These are phyloP conservation scores for Nycticorax nycticorax DNA, from an alignment of 2,113 vertebrate species.

Conservation along the genomic window DNA sequence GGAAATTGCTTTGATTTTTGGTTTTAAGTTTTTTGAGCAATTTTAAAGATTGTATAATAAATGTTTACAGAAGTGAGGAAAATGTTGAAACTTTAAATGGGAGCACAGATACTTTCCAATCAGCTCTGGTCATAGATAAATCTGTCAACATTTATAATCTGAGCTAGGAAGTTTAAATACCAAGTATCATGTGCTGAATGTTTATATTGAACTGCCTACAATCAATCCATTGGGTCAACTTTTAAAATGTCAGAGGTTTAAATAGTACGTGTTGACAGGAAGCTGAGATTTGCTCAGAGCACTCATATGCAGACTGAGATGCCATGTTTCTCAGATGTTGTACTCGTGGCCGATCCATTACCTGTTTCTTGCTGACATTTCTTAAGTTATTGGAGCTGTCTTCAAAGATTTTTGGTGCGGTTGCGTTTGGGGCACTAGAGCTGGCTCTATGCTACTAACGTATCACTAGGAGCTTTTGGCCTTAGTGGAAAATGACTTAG, in stretches of 20 bases:
- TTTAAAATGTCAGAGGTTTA: conserved; percentile 52
- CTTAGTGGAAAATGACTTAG: not conserved
- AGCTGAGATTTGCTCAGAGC: conserved; percentile 5
- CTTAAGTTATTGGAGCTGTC: not conserved
- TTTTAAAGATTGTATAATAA: not conserved
- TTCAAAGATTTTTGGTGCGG: not conserved
- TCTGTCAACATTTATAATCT: conserved; percentile 45
- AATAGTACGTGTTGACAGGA: not conserved
- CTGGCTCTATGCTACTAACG: not conserved
- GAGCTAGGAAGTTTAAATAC: conserved; percentile 48
- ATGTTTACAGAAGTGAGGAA: not conserved
- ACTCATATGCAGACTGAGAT: not conserved
- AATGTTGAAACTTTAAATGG: not conserved
- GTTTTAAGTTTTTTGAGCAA: not conserved
- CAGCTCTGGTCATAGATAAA: conserved; percentile 17
- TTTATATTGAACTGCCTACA: conserved; percentile 35
- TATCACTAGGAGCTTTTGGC: not conserved
- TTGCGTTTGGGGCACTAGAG: not conserved
- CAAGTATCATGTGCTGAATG: conserved; percentile 42
- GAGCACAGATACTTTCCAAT: not conserved
- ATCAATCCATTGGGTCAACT: conserved; percentile 35
- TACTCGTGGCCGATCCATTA: not conserved
- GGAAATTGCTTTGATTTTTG: not conserved
- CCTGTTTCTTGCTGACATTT: not conserved
- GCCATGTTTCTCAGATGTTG: not conserved